Percentiles rank a stretch among this genome's conserved stretches.
phyloP scores from a whole-genome alignment of 2,113 vertebrate genomes.

The Corythaeola cristata region DNA sequence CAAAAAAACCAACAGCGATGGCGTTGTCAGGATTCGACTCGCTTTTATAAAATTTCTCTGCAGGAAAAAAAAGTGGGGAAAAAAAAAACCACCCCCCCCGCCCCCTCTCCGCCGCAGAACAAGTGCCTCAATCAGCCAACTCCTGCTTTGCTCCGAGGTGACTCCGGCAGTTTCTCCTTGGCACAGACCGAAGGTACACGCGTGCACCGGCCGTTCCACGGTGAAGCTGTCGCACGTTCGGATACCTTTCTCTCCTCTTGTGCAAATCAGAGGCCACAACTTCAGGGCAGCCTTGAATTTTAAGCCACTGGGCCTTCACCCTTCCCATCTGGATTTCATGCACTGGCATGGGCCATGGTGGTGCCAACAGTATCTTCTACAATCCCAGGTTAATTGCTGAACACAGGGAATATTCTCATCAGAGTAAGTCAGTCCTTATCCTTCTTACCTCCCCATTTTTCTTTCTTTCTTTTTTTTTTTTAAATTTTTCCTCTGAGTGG shows the following conservation, averaged over 20 bases:
- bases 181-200: neutral
- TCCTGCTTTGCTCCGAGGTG: constrained; percentile 9
- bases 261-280: constrained; percentile 19
- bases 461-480: neutral
- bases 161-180: neutral
- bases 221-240: neutral
- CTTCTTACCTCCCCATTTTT: neutral
- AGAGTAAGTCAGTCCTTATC: constrained; percentile 36
- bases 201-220: neutral
- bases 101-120: neutral
- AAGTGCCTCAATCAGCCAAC: constrained; percentile 59
- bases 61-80: constrained; percentile 45
- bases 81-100: neutral
- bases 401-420: neutral
- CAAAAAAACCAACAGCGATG: constrained; percentile 53
- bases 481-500: constrained; percentile 27
- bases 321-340: neutral
- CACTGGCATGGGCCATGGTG: neutral
- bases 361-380: neutral
- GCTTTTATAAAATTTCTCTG: constrained; percentile 67
- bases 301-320: neutral
- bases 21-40: constrained; percentile 58
- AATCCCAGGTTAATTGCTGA: constrained; percentile 11
- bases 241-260: neutral
- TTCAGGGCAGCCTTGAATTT: neutral